Conservation (phyloP, 1,140 invertebrate species). For the Cydia strobilella region DNA sequence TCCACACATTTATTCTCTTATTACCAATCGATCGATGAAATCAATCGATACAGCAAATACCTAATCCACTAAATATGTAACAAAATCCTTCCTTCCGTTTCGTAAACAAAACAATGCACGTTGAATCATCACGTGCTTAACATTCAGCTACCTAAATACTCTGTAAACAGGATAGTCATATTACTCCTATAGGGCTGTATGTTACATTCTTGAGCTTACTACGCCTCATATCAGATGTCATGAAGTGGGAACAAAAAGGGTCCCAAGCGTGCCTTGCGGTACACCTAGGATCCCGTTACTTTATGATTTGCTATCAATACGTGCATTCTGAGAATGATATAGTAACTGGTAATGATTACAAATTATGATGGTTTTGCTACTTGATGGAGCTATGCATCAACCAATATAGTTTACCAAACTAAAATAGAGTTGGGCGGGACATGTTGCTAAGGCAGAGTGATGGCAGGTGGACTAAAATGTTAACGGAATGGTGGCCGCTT, state of each 20-base stretch:
- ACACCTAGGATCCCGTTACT: constrained; percentile 17
- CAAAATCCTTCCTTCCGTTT: constrained; percentile 28
- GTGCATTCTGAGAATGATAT: background rate
- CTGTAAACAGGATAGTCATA: background rate
- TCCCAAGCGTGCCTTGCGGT: constrained; percentile 26
- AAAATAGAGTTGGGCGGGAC: too few species aligned
- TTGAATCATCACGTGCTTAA: constrained; percentile 14
- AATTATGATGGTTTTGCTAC: too few species aligned
- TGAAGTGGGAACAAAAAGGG: constrained; percentile 21
- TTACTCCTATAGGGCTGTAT: background rate
- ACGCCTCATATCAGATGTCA: background rate
- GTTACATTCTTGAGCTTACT: constrained; percentile 1
- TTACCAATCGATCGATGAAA: background rate
- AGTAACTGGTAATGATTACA: too few species aligned
- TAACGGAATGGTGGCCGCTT: too few species aligned
- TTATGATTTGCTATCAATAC: background rate
- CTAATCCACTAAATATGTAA: background rate
- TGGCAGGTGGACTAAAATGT: too few species aligned
- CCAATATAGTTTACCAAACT: too few species aligned
- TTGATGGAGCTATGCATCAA: too few species aligned
- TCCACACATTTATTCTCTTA: background rate
- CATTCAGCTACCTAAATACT: constrained; percentile 20
- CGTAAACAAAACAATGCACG: constrained; percentile 7
- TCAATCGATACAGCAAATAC: background rate
- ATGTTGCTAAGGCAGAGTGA: too few species aligned